Base-by-base conservation (phyloP, 2,888 invertebrate species). In the Gnatocerus cornutus region DNA sequence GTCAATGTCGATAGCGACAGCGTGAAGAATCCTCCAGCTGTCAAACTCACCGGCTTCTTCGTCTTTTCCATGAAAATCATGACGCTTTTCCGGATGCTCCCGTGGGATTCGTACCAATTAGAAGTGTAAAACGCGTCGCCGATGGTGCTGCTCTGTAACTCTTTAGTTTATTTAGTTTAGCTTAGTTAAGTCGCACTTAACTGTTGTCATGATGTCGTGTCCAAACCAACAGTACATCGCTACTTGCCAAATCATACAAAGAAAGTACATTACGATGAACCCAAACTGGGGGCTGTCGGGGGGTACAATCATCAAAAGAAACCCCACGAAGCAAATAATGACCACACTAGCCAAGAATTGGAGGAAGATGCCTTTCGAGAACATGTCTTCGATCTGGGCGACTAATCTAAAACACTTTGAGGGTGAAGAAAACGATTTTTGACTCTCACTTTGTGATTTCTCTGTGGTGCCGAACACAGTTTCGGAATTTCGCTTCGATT, bases 181-280 rank as follows among this genome's bases (percentile, higher is more conserved):
- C n/a, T n/a, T 29, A 29, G 4, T 29, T 29, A 29, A 5, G 29
- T 29, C 5, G 9, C 7, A 41, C 41, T 41, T 41, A n/a, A 76
- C 77, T 52, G 71, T 74, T 12, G 61, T 70, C 48, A 71, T 68
- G 14, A 76, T 73, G 43, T 75, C 74, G 33, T 77, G 75, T 9
- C 77, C 77, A 56, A 72, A 76, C 75, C 76, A 77, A 45, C 75
- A 76, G 41, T 71, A 74, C 66, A 76, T 73, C 5, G 71, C 66
- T 14, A 75, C 65, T 69, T 77, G 76, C 21, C 71, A 72, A 48
- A 77, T 52, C 52, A 73, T 76, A 39, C 74, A 74, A 3, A 55
- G 27, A 16, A 77, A 76, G 50, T 76, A 77, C 10, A 75, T 39
- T 3, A 73, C 43, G 14, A 76, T 43, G 7, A 74, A 73, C n/a